Base-by-base conservation (phyloP, 1,140 invertebrate species). In the Drosophila nasuta region DNA sequence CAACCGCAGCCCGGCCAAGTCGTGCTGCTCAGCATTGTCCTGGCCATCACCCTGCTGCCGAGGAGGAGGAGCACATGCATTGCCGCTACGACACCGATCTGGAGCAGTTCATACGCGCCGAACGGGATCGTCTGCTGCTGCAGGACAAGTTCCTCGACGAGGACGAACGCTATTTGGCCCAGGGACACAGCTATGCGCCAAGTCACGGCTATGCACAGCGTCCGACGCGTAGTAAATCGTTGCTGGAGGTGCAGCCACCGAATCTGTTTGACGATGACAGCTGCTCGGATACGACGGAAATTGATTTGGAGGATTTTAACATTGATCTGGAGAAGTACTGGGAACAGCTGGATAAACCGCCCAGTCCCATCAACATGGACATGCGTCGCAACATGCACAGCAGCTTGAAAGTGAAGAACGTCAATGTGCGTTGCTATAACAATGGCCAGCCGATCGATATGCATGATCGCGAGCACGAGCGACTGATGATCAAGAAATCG, bases 261-360 rank as follows among this genome's bases (percentile, higher is more conserved):
- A 86, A 56, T n/a, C 76, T 85, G 10, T 92, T 77, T 33, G 92
- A 93, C 58, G 92, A 93, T 46, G 92, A 93, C 60, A 92, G 90
- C 35, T 91, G 89, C 65, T 92, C 91, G 6, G 92, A 93, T 20
- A 91, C 92, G 15, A 93, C 92, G 0, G 92, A 92, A 75, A 89
- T 92, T 25, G 92, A 93, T 35, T 63, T 93, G 33, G 90, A 93
- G 66, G 92, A 93, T 46, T 93, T 93, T 17, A 93, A 92, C 70
- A 91, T 93, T 25, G 92, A 93, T 48, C 77, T 93, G 58, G 92
- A 91, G 46, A 93, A 92, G 67, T 92, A 92, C 67, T 92, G 92
- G 91, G 92, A 92, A 54, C 91, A 92, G 67, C 73, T 92, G 52
- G 92, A 92, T 67, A 92, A 92, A 35, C 90, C 91, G 3, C 91